A percentile compares a stretch with the other conserved stretches of the same genome.
Conservation (phyloP, 2,113 vertebrate genomes). For the Rousettus leschenaultii region DNA sequence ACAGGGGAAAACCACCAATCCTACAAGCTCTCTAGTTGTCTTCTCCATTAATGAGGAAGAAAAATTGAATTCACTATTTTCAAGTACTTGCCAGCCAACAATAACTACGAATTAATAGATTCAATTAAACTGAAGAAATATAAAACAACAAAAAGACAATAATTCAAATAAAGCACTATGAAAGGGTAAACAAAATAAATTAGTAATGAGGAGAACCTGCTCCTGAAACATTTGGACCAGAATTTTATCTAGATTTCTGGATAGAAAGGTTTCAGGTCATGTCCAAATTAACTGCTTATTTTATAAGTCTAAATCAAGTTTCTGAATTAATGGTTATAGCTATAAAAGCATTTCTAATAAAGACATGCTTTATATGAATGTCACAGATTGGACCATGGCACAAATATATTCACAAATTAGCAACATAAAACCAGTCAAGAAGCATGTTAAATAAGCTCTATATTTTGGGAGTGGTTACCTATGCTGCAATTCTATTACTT, state of each 20-base stretch:
- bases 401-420: neutral
- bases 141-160: neutral
- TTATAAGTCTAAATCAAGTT: neutral
- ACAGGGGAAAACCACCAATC: neutral
- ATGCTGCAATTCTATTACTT: conserved; percentile 1
- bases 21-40: neutral
- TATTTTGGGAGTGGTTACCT: neutral
- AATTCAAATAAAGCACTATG: neutral
- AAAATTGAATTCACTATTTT: neutral
- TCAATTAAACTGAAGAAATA: neutral
- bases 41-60: neutral
- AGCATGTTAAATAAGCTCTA: neutral
- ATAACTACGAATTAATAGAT: neutral
- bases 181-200: neutral
- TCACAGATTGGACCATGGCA: neutral
- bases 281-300: neutral
- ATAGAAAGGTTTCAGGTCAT: neutral
- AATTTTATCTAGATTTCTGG: neutral
- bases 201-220: neutral
- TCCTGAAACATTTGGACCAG: neutral
- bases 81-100: neutral
- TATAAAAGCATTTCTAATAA: conserved; percentile 29
- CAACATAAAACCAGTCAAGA: neutral
- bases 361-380: neutral
- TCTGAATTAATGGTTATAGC: neutral